Evolutionary conservation across 2,797 vertebrate species (phyloP), one percentile per base, ranked within the genome.

Genomic region (Mionectes olivaceus): DNA sequence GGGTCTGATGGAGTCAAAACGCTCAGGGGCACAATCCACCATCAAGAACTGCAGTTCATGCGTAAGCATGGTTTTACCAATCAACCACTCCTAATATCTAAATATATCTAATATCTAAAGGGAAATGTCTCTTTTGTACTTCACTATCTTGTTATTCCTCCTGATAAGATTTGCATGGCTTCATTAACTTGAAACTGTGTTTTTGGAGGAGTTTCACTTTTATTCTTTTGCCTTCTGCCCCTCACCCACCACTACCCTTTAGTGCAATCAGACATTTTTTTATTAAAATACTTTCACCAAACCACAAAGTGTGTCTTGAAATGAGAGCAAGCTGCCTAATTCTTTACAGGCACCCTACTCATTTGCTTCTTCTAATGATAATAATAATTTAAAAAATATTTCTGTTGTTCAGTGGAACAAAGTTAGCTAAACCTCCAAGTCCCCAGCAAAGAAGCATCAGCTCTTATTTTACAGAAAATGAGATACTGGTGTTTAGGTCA

Each of bases 151-250:
- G 19, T 57, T 65, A 55, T 15, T 22, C 9, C 37, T 81, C 41
- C 70, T 64, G 77, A 39, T 79, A 77, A 92, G 46, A 14, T 74
- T 88, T 67, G 16, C 44, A 9, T 13, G 23, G 24, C 32, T 90
- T 94, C 59, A 19, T 69, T 76, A 73, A 55, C 70, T 73, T 39
- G 67, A 33, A 76, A 76, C 50, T 79, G 52, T 52, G 13, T 44
- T 91, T 83, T 60, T 76, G 49, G 55, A 90, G 33, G 37, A 79
- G 59, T 79, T 82, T 86, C 52, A 52, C 39, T 30, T 69, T 75
- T 23, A 55, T 3, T 11, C 13, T 90, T 83, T 39, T 53, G 61
- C 80, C 57, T 69, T 68, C 30, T 1, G 6, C 50, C 57, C 75
- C 35, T 23, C 47, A 82, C 28, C 32, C 32, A 61, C n/a, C 19